phyloP scores from a whole-genome alignment of 1,140 invertebrate species.

The Rhagoletis pomonella region DNA sequence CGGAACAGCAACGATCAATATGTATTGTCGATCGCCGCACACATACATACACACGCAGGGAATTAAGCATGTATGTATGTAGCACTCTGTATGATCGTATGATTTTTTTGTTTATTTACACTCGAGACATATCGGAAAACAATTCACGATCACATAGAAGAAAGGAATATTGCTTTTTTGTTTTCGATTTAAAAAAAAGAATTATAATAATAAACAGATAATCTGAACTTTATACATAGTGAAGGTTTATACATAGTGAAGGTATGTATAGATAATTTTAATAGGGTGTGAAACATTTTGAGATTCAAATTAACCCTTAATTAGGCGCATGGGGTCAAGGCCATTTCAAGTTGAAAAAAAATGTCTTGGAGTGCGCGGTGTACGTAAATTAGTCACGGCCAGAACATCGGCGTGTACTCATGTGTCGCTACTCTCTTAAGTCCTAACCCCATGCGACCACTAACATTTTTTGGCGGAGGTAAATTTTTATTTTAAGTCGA shows the following conservation, averaged over 20 bases:
- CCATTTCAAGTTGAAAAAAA: no score
- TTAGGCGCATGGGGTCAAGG: no score
- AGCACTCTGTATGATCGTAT: not conserved
- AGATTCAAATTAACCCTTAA: not conserved
- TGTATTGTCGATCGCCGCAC: slow-evolving; percentile 30
- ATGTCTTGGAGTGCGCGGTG: no score
- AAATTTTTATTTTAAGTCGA: no score
- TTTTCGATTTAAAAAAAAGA: slow-evolving; percentile 3
- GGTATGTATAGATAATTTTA: not conserved
- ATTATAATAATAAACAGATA: slow-evolving; percentile 46
- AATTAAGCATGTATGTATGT: not conserved
- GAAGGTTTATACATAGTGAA: not conserved
- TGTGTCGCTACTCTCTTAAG: no score
- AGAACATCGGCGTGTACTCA: no score
- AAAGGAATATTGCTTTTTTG: not conserved
- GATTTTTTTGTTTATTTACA: slow-evolving; percentile 43
- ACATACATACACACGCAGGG: not conserved
- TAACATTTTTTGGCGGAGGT: no score
- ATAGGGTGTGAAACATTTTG: not conserved
- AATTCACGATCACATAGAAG: slow-evolving; percentile 44
- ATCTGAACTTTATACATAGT: slow-evolving; percentile 1
- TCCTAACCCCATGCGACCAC: no score
- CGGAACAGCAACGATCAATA: slow-evolving; percentile 22
- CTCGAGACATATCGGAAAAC: slow-evolving; percentile 54
- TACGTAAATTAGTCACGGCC: no score